A percentile compares a stretch with the other conserved stretches of the same genome.
phyloP scores from a whole-genome alignment of 2,797 vertebrate genomes.

The Acipenser ruthenus region DNA sequence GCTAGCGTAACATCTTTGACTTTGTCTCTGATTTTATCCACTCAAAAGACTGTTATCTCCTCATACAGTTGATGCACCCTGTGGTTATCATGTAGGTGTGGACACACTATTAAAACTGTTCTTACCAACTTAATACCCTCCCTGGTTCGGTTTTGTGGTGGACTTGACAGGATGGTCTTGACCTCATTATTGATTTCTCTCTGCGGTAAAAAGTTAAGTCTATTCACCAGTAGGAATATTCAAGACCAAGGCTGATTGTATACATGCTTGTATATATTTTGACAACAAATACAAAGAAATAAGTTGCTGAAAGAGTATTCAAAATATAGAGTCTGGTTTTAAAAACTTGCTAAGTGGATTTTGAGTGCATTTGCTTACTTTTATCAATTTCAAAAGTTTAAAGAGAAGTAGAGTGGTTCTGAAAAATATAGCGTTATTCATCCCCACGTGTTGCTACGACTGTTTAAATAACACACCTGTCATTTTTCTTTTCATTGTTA shows the following conservation, averaged over 20 bases:
- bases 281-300: neutral
- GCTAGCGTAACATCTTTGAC: neutral
- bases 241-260: neutral
- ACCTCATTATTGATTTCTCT: slow-evolving; percentile 14
- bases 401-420: too few species aligned
- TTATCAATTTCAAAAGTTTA: too few species aligned
- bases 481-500: too few species aligned
- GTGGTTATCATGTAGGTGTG: neutral
- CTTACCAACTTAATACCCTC: slow-evolving; percentile 18
- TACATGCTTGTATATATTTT: too few species aligned
- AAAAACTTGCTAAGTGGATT: too few species aligned
- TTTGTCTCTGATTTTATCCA: neutral
- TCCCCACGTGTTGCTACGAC: too few species aligned
- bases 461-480: too few species aligned
- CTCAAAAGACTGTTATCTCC: neutral
- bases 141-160: slow-evolving; percentile 14
- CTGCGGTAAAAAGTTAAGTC: slow-evolving; percentile 12
- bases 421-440: too few species aligned
- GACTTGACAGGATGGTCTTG: slow-evolving; percentile 18
- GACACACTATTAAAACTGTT: neutral
- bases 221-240: neutral
- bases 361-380: too few species aligned
- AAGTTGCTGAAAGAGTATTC: neutral
- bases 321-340: neutral
- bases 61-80: too few species aligned